These are phyloP conservation scores for Epinotia brunnichana DNA, from an alignment of 2,888 invertebrate genomes.

Conservation along the genomic window DNA sequence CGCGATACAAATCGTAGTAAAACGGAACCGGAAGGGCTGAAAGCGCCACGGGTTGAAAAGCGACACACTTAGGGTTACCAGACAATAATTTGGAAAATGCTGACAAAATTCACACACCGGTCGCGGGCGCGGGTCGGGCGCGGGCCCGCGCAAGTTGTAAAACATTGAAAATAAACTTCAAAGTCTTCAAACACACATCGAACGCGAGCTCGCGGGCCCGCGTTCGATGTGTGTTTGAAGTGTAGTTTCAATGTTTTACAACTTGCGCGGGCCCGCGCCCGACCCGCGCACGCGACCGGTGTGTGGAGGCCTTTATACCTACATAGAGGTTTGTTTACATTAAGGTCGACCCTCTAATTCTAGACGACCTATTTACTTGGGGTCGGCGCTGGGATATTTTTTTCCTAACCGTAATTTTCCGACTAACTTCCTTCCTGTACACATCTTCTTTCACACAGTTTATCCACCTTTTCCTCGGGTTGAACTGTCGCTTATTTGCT, in stretches of 20 bases:
- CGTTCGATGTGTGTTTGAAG: too few species aligned
- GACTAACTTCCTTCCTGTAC: background rate
- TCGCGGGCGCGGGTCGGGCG: too few species aligned
- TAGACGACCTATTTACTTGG: background rate
- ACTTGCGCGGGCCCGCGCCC: too few species aligned
- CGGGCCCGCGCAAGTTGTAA: too few species aligned
- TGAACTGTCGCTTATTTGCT: background rate
- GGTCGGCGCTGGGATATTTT: background rate
- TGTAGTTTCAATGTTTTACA: too few species aligned
- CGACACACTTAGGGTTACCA: conserved; percentile 7
- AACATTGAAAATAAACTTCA: too few species aligned
- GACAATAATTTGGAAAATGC: background rate
- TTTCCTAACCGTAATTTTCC: background rate
- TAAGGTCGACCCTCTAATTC: background rate
- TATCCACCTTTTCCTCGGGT: background rate
- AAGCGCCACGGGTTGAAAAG: conserved; percentile 32
- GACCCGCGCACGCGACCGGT: too few species aligned
- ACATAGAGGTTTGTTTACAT: background rate
- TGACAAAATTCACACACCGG: background rate
- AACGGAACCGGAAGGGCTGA: conserved; percentile 33
- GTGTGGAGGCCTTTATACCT: too few species aligned
- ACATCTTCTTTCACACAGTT: background rate
- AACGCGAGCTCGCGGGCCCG: too few species aligned
- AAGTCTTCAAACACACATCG: too few species aligned
- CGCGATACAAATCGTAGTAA: conserved; percentile 37